Evolutionary conservation across 2,113 vertebrate species (phyloP).

Genomic region (Perccottus glenii): DNA sequence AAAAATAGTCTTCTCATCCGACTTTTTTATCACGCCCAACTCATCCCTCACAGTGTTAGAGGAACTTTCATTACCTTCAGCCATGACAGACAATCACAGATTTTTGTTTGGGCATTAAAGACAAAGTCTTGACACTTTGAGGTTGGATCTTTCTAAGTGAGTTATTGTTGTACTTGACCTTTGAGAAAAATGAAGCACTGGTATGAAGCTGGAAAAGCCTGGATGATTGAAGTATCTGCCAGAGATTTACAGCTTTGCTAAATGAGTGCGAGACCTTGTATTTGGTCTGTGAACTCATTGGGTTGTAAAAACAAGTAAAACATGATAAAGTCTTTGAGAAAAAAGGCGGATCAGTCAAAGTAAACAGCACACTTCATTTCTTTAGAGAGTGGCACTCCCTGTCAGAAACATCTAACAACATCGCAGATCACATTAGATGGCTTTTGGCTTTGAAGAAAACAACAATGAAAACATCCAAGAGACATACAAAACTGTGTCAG

Average conservation of each 20-base stretch:
- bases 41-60: constrained; percentile 15
- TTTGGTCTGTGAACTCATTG: constrained; percentile 15
- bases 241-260: constrained; percentile 5
- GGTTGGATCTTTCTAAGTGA: constrained; percentile 24
- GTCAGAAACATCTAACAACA: constrained; percentile 31
- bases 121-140: constrained; percentile 13
- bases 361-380: constrained; percentile 30
- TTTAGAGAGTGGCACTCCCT: constrained; percentile 1
- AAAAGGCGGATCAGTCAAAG: constrained; percentile 4
- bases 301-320: constrained; percentile 11
- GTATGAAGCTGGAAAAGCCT: constrained; percentile 22
- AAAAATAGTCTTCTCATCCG: too few relatives aligned
- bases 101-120: constrained; percentile 31
- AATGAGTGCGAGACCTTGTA: constrained; percentile 25
- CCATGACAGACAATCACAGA: not conserved
- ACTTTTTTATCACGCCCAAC: constrained; percentile 7
- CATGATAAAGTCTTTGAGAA: constrained; percentile 12
- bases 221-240: constrained; percentile 16
- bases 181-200: constrained; percentile 13
- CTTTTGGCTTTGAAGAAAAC: constrained; percentile 1
- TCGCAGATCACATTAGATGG: constrained; percentile 12
- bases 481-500: not conserved
- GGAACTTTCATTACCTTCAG: constrained; percentile 8
- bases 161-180: constrained; percentile 28
- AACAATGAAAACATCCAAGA: constrained; percentile 2